A percentile compares a stretch with the other conserved stretches of the same genome.
These are phyloP conservation scores for Chloropsis hardwickii DNA, from an alignment of 2,113 vertebrate species.

Conservation along the genomic window DNA sequence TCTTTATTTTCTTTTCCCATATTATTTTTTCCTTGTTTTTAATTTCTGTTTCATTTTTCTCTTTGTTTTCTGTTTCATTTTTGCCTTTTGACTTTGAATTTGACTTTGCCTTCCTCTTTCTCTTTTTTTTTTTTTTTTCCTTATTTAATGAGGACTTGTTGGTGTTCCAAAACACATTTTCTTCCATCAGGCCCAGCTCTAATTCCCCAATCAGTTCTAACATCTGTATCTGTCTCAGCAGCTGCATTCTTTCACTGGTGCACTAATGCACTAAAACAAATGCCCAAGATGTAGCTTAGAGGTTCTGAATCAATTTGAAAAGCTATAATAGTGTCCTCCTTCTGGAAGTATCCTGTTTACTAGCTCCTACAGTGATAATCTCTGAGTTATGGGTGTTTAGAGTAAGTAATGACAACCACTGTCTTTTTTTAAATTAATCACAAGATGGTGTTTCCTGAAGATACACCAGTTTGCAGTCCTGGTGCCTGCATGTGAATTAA, in stretches of 20 bases:
- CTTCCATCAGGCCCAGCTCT: neutral
- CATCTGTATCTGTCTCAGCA: constrained; percentile 8
- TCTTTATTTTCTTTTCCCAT: neutral
- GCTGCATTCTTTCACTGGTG: neutral
- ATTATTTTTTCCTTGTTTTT: neutral
- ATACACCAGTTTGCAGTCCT: neutral
- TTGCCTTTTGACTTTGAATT: neutral
- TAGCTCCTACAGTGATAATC: neutral
- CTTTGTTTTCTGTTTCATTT: neutral
- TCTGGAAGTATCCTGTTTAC: constrained; percentile 11
- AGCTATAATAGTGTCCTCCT: neutral
- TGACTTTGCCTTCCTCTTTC: neutral
- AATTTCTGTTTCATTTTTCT: neutral
- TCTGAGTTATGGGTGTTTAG: neutral
- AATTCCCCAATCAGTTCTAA: neutral
- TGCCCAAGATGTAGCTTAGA: neutral
- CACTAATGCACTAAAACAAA: neutral
- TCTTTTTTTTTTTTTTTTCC: neutral
- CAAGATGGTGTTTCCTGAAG: neutral
- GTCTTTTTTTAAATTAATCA: constrained; percentile 29
- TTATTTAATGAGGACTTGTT: neutral
- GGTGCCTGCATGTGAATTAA: neutral
- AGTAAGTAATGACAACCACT: neutral
- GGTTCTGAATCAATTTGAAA: constrained; percentile 7
- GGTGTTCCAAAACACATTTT: constrained; percentile 1